These are phyloP conservation scores for Melitaea athalia DNA, from an alignment of 2,888 invertebrate species.

Conservation along the genomic window DNA sequence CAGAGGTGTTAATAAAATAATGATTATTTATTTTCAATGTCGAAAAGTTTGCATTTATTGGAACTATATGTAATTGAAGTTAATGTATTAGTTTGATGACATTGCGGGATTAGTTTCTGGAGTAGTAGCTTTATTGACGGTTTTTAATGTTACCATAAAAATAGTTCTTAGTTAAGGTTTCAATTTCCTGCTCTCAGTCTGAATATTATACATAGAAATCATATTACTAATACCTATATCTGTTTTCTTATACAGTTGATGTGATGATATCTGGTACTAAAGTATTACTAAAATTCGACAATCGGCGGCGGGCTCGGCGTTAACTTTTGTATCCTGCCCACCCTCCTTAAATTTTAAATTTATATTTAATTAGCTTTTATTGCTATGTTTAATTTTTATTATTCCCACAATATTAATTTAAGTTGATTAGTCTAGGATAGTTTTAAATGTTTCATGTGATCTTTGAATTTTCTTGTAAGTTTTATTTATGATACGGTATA, in stretches of 20 bases:
- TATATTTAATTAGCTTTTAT: slow-evolving; percentile 34
- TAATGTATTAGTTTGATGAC: too few relatives aligned
- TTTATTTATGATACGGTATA: slow-evolving; percentile 13
- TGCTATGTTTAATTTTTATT: slow-evolving; percentile 32
- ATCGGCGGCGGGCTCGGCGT: slow-evolving; percentile 29
- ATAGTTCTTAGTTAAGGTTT: not conserved
- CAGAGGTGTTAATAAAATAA: too few relatives aligned
- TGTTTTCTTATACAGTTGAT: not conserved
- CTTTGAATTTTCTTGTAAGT: slow-evolving; percentile 32
- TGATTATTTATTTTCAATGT: not conserved
- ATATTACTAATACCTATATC: too few relatives aligned
- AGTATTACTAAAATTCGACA: not conserved
- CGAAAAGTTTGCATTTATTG: not conserved
- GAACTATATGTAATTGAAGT: too few relatives aligned
- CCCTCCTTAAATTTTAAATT: slow-evolving; percentile 56
- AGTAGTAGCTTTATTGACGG: not conserved
- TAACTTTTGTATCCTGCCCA: slow-evolving; percentile 56
- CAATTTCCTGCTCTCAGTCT: too few relatives aligned
- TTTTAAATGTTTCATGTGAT: slow-evolving; percentile 30
- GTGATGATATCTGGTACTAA: not conserved
- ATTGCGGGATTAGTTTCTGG: not conserved
- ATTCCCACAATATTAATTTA: slow-evolving; percentile 13
- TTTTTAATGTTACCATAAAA: not conserved
- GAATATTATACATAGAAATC: too few relatives aligned
- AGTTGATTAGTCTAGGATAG: slow-evolving; percentile 27